These are phyloP conservation scores for Cardinalis cardinalis DNA, from an alignment of 2,113 vertebrate species.

Conservation along the genomic window DNA sequence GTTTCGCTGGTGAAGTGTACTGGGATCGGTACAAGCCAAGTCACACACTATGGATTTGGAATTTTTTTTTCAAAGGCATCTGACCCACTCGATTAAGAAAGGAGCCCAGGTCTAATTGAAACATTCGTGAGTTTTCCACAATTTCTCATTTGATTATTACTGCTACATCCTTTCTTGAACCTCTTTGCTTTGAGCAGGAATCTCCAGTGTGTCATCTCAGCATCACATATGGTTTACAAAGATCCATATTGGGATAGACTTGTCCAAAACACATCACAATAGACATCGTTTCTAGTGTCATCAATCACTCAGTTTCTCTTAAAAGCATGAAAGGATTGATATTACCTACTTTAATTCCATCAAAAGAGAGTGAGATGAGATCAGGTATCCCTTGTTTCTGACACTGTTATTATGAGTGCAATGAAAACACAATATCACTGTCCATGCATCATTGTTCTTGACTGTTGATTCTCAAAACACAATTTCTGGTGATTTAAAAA, in stretches of 20 bases:
- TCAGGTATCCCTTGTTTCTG: neutral
- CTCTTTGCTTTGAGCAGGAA: neutral
- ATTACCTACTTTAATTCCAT: neutral
- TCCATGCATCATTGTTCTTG: neutral
- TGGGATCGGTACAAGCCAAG: neutral
- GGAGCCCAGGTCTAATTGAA: neutral
- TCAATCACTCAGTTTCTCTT: neutral
- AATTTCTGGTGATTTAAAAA: neutral
- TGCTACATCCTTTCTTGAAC: neutral
- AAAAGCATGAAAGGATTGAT: neutral
- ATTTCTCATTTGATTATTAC: neutral
- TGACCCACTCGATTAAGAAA: neutral
- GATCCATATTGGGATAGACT: neutral
- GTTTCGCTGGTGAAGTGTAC: neutral
- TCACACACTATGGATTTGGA: neutral
- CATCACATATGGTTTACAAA: neutral
- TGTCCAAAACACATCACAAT: neutral
- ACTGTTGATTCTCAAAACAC: neutral
- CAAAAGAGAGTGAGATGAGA: neutral
- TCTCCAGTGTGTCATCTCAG: neutral
- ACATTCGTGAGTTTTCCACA: neutral
- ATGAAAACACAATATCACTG: neutral
- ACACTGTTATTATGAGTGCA: neutral
- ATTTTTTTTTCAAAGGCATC: neutral
- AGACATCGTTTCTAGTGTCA: fast-evolving